Evolutionary conservation across 2,113 vertebrate genomes (phyloP), one percentile per base, ranked within the genome.

Genomic region (Azemiops feae): DNA sequence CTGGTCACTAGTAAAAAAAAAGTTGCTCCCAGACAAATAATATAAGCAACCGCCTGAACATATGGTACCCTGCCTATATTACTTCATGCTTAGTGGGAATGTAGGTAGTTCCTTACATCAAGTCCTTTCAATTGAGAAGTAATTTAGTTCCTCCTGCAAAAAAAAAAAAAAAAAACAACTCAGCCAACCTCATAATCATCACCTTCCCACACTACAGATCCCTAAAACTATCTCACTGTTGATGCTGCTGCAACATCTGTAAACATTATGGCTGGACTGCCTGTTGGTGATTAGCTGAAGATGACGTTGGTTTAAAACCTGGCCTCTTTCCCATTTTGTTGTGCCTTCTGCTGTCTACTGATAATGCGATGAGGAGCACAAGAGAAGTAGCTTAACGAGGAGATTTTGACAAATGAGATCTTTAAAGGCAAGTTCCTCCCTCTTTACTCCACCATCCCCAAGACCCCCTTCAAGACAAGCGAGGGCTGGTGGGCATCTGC

Each of bases 261-360:
- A 81, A 81, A 92, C 27, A 54, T 54, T 92, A 3, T 60, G 86
- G 54, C 50, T 43, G 74, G 50, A 20, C 91, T 92, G 91, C n/a
- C 47, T n/a, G 87, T 43, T 89, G 53, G 39, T 34, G 92, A 92
- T 92, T 85, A 92, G 88, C 39, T n/a, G 57, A 23, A 30, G 39
- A 50, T 92, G 92, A 92, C 53, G 69, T 89, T 47, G 0, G 11
- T 43, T 85, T n/a, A 27, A 55, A 81, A 89, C 34, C 5, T 89
- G 87, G 64, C 34, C 58, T 89, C 16, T 20, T 54, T 92, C 52
- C 43, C 53, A 47, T 57, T 85, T 89, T 12, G 18, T 5, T 22
- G 12, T 22, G 39, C 58, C 69, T 45, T 85, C 69, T 92, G 92
- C 23, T 58, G 30, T 30, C 53, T 43, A 5, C 11, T 89, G 92